Base-by-base conservation (phyloP, 2,797 vertebrate genomes). In the Cirrhinus mrigala region DNA sequence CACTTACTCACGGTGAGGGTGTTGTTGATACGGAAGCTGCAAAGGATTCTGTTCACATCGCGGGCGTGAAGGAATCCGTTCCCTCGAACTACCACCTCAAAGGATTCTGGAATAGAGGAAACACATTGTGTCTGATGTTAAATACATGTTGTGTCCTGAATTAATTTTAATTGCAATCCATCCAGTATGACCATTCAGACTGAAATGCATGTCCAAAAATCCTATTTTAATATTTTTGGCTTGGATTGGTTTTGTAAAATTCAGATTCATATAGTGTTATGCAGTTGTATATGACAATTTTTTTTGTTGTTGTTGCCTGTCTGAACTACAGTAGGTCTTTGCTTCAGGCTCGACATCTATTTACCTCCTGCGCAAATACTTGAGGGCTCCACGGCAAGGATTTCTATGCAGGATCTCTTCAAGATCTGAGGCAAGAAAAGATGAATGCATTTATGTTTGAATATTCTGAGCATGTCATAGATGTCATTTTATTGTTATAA, bases 371-470 rank as follows among this genome's bases (percentile, higher is more conserved):
- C 97, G 91, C 98, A 99, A 90, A 99, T 99, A 79, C 96, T 98
- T 29, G 98, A 99, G 1, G 98, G 98, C 60, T 99, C 98, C 0
- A 97, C 98, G 0, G 97, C 97, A 79, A 99, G 94, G 89, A 99
- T 99, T 93, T 99, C 98, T 37, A 99, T 99, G 85, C 98, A 99
- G 1, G 98, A 99, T 81, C 97, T 97, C 93, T 98, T 99, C 90
- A 99, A 89, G 91, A 99, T 99, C 98, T 99, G 79, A 60, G 84
- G 85, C 37, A 64, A 73, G 79, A 76, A 71, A 77, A 84, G 48
- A 24, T 11, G 0, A 1, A 79, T 70, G 20, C 79, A 14, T 62
- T 62, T 74, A 60, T 33, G 8, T 60, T 48, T 62, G 3, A 56
- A 70, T 70, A 9, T 56, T 44, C 10, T 56, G 11, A 48, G 48